These are phyloP conservation scores for Nasonia vitripennis DNA, from an alignment of 1,140 invertebrate species.

Conservation along the genomic window DNA sequence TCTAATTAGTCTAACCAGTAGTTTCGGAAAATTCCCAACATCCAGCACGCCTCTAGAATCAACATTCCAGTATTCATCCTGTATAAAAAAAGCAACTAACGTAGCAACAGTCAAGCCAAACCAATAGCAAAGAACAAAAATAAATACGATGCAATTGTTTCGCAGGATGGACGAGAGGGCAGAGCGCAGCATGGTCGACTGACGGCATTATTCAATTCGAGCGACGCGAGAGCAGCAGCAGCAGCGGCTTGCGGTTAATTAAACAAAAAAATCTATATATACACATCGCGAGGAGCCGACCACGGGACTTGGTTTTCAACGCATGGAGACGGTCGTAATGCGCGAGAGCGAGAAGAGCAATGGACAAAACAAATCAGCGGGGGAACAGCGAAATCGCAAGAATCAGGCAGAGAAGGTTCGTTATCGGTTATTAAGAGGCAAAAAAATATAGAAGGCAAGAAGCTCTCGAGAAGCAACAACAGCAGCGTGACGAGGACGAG, in stretches of 20 bases:
- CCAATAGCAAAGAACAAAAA: neutral
- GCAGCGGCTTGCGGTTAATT: slow-evolving; percentile 40
- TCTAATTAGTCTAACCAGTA: neutral
- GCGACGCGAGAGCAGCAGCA: slow-evolving; percentile 25
- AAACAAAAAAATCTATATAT: slow-evolving; percentile 37
- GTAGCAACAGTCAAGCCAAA: slow-evolving; percentile 4
- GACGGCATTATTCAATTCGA: slow-evolving; percentile 61
- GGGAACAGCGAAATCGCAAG: neutral
- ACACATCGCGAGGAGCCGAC: slow-evolving; percentile 23
- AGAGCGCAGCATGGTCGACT: slow-evolving; percentile 72
- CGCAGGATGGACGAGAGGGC: slow-evolving; percentile 73
- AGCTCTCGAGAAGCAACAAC: neutral
- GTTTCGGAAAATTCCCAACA: neutral
- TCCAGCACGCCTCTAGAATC: neutral
- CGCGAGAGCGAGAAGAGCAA: neutral
- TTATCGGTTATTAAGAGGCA: neutral
- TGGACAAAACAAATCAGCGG: neutral
- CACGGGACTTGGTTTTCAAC: slow-evolving; percentile 38
- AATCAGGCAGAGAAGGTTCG: neutral
- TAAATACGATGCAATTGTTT: slow-evolving; percentile 55
- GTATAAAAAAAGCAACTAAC: neutral
- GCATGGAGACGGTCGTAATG: slow-evolving; percentile 30
- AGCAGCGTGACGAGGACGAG: slow-evolving; percentile 1
- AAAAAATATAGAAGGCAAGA: neutral
- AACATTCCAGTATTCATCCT: neutral